These are phyloP conservation scores for Crocidura indochinensis DNA, from an alignment of 2,797 vertebrate species.

Conservation along the genomic window DNA sequence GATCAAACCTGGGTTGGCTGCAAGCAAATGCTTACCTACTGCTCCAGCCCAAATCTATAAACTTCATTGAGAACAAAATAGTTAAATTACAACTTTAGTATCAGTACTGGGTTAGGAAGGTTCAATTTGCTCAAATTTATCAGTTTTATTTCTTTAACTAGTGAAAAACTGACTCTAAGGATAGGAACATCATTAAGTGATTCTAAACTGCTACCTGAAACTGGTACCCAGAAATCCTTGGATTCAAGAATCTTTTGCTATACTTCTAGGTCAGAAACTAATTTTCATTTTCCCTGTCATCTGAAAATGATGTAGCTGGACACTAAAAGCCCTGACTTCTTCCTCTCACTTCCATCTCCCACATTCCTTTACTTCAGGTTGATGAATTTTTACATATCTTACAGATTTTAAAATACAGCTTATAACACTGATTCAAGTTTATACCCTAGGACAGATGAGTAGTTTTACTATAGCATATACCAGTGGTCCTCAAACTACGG, in stretches of 20 bases:
- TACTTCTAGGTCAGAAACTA: background rate
- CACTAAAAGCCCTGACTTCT: conserved; percentile 22
- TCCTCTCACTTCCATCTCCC: background rate
- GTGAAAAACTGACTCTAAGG: background rate
- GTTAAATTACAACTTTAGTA: conserved; percentile 30
- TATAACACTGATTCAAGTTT: conserved; percentile 24
- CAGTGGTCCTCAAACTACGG: too few species aligned
- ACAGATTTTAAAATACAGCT: conserved; percentile 37
- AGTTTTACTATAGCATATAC: conserved; percentile 40
- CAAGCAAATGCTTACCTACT: too few species aligned
- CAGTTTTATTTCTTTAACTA: conserved; percentile 28
- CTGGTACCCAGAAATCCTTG: background rate
- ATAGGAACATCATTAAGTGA: background rate
- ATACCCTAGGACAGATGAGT: conserved; percentile 1
- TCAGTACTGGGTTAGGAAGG: background rate
- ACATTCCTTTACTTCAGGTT: conserved; percentile 22
- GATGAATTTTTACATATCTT: conserved; percentile 12
- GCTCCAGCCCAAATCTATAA: too few species aligned
- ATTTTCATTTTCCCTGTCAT: background rate
- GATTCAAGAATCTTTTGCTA: background rate
- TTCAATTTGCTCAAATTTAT: background rate
- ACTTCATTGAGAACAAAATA: background rate
- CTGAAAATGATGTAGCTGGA: background rate
- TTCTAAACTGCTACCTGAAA: conserved; percentile 13
- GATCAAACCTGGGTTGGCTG: too few species aligned